Evolutionary conservation across 30 jellyfish, hydroid and myxozoan genomes (phyloP), one percentile per base, ranked within the genome.

Genomic region (Cassiopea xamachana): DNA sequence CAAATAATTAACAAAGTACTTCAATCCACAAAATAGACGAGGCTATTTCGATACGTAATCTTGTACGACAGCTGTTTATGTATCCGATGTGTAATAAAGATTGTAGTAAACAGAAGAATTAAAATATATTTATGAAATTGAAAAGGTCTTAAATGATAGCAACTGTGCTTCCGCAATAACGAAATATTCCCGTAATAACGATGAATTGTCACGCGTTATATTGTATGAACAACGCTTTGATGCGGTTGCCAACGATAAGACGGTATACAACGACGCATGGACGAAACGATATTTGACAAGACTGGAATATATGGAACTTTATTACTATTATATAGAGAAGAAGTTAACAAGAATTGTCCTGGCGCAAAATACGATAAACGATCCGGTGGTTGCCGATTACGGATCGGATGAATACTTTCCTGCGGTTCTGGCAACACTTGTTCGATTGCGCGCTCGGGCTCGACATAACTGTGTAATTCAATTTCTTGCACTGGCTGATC

Each of bases 321-420:
- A 69, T 69, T 69, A 16, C 6, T n/a, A 69, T 69, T 69, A 16
- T 69, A 5, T 69, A 69, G n/a, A 61, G 73, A 3, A 16, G 45
- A 39, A 69, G 78, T 39, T 69, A 39, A 69, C 45, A 69, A 39
- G 3, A n/a, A 69, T 69, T 69, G 5, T 69, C 78, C 78, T 16
- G 78, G 78, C 47, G 78, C 78, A 14, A 16, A 69, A 69, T 69
- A 69, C 14, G 47, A n/a, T 7, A 69, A 69, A 69, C 78, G 78
- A 14, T 69, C 48, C 14, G 78, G 78, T 39, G 78, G 78, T 69
- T 69, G 78, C 47, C 78, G 78, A 69, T 69, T 69, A 69, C 78
- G 78, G 47, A 39, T 69, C 14, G 78, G 78, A 14, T n/a, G 78
- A 14, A 2, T n/a, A 69, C 64, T 2, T 51, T 51, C 64, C 64